Evolutionary conservation across 35 echinoderm and acorn worm species (phyloP).

Genomic region (Acanthaster planci): DNA sequence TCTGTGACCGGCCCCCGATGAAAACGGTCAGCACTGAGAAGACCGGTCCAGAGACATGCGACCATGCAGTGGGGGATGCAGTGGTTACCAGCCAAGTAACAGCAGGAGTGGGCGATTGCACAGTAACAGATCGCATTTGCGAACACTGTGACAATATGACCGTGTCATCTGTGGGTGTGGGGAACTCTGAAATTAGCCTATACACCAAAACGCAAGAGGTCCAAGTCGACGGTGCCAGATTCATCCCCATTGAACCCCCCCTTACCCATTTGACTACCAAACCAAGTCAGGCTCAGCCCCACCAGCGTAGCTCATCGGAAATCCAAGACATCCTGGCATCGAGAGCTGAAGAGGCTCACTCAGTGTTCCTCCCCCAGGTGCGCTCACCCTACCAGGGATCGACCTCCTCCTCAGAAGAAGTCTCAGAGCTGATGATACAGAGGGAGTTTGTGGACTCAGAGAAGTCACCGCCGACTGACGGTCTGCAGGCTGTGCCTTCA

Average conservation of each 20-base stretch:
- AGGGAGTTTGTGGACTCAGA: not conserved
- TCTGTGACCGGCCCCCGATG: constrained; percentile 48
- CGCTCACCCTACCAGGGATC: not conserved
- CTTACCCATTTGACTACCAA: not conserved
- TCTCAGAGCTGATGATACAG: not conserved
- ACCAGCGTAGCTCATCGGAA: not conserved
- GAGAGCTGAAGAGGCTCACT: not conserved
- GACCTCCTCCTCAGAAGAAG: not conserved
- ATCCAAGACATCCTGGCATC: not conserved
- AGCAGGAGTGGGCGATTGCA: constrained; percentile 60
- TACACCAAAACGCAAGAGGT: constrained; percentile 43
- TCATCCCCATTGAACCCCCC: not conserved
- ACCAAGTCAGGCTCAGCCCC: not conserved
- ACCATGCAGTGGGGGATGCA: constrained; percentile 39
- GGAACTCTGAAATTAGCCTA: constrained; percentile 29
- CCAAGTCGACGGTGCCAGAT: constrained; percentile 8
- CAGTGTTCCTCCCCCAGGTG: not conserved
- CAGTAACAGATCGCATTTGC: constrained; percentile 69
- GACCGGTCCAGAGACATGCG: constrained; percentile 16
- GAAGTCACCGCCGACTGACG: not conserved
- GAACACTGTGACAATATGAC: constrained; percentile 73
- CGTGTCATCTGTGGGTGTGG: constrained; percentile 30
- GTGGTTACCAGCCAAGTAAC: not conserved
- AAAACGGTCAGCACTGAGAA: constrained; percentile 51
- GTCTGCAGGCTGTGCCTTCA: no score